Conservation (phyloP, 1,140 invertebrate genomes). For the Drosophila trapezifrons region DNA sequence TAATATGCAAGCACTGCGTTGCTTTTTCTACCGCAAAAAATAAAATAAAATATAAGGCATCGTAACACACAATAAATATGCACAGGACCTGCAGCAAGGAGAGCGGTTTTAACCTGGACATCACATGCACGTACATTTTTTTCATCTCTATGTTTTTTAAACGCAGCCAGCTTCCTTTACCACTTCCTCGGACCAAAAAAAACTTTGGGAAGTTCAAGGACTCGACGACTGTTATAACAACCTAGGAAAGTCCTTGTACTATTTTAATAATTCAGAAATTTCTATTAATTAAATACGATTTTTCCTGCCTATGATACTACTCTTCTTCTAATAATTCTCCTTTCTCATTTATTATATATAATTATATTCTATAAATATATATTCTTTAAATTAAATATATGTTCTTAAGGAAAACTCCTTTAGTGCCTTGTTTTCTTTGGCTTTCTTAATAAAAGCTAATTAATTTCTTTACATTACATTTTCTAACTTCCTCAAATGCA, state of each 20-base stretch:
- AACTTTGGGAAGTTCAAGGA: background rate
- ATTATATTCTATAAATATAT: too few species aligned
- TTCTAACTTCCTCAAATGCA: too few species aligned
- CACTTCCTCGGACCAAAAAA: conserved; percentile 3
- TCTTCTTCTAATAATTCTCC: too few species aligned
- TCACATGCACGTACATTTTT: background rate
- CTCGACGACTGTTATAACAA: background rate
- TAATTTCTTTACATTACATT: too few species aligned
- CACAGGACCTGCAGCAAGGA: background rate
- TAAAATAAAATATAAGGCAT: too few species aligned
- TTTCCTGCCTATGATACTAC: background rate
- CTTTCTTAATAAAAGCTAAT: too few species aligned
- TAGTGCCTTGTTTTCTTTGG: too few species aligned
- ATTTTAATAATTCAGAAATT: background rate
- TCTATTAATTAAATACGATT: background rate
- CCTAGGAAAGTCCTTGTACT: background rate
- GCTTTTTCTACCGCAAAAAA: background rate
- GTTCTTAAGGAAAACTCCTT: too few species aligned
- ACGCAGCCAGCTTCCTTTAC: background rate
- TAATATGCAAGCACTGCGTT: conserved; percentile 1
- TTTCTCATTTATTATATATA: too few species aligned
- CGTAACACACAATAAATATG: conserved; percentile 4
- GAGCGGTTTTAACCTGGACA: background rate
- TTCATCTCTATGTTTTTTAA: background rate
- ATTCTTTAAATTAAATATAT: too few species aligned